Base-by-base conservation (phyloP, 1,140 invertebrate genomes). In the Chrysoperla carnea region DNA sequence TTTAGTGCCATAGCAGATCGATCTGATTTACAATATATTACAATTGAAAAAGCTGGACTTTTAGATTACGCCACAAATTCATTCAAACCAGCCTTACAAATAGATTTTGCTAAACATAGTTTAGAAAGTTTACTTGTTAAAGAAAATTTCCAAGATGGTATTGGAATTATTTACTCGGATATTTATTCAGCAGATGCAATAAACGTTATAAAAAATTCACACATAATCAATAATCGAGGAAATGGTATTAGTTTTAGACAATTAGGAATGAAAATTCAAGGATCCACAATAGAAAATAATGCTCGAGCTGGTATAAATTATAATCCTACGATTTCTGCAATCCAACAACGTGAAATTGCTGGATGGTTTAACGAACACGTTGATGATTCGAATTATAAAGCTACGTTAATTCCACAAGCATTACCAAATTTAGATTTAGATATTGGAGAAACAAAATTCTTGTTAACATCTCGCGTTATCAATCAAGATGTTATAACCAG, bases 71-170 rank as follows among this genome's bases (percentile, higher is more conserved):
- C 84, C 1, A 91, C 84, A 0, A 84, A 86, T 60, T 58, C 72
- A 4, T 96, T 97, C 50, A 90, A 87, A 57, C 85, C 86, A 37
- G 95, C 93, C 0, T 60, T 99, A 2, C 91, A 95, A 67, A 84
- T 98, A 43, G 95, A 99, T 63, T 94, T 97, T 61, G 86, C 91
- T 40, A 76, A 85, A 41, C 92, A 98, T 56, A 81, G 84, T 17
- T 67, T 97, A 47, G 81, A 90, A 54, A 83, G 84, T 49, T 73
- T 94, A 5, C 72, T 75, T 50, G 66, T 94, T 2, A 63, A 72
- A 0, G 75, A 87, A 49, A 94, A 92, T 59, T 73, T 81, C 23
- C 80, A 88, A 54, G 86, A 92, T 59, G 90, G 90, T 0, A 58
- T 94, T 11, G 88, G 87, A 9, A 72, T 94, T 29, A 62, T 91